Conservation (phyloP, 2,113 vertebrate genomes). For the Excalfactoria chinensis region DNA sequence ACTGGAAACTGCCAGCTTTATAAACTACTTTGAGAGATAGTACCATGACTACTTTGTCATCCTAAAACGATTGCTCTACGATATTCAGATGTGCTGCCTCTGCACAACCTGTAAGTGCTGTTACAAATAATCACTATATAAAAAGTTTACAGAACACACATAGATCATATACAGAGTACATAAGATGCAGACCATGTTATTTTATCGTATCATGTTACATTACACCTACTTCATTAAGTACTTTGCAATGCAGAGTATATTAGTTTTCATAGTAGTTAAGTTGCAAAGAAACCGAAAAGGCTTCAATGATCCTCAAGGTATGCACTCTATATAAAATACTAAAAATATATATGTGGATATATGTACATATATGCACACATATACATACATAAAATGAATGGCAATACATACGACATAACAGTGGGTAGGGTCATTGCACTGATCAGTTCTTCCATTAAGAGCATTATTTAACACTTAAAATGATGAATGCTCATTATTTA, state of each 20-base stretch:
- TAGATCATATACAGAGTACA: constrained; percentile 79
- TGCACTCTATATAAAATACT: constrained; percentile 79
- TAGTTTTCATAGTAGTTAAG: constrained; percentile 9
- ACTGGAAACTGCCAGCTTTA: constrained; percentile 28
- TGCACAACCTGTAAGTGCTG: constrained; percentile 45
- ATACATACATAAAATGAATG: constrained; percentile 78
- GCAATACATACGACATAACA: constrained; percentile 73
- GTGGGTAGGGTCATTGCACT: constrained; percentile 55
- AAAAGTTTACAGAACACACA: constrained; percentile 76
- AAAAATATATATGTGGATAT: constrained; percentile 77
- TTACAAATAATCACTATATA: constrained; percentile 64
- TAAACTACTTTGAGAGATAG: neutral
- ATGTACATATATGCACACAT: constrained; percentile 76
- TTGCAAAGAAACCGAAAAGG: constrained; percentile 52
- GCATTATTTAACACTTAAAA: constrained; percentile 16
- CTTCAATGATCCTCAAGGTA: constrained; percentile 79
- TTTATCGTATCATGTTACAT: neutral
- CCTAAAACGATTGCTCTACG: neutral
- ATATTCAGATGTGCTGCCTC: constrained; percentile 13
- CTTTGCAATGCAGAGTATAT: constrained; percentile 8
- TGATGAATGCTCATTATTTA: constrained; percentile 18
- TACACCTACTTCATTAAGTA: constrained; percentile 17
- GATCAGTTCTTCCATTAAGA: constrained; percentile 41
- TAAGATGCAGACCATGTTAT: constrained; percentile 75
- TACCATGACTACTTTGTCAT: neutral